Evolutionary conservation across 2,797 vertebrate species (phyloP), one percentile per base, ranked within the genome.

Genomic region (Ataeniobius toweri): DNA sequence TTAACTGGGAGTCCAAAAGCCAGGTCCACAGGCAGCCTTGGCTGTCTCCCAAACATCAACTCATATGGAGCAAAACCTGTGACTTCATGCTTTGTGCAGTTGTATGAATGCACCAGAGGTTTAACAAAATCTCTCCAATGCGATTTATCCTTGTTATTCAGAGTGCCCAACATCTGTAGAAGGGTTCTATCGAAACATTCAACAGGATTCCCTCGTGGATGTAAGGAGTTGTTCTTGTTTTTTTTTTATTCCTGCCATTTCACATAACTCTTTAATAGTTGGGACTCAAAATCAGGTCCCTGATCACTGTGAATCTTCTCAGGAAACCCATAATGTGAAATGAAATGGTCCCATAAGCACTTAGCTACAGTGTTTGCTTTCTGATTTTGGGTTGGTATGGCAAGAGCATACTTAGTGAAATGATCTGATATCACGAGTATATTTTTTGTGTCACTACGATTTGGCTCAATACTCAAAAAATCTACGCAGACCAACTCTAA

Each of bases 261-360:
- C 12, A 68, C 79, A 86, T 5, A 83, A 59, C 13, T 83, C 79
- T 10, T 73, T 77, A 6, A 86, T 84, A 3, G 16, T 7, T 6
- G 1, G 0, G 68, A 83, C 13, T 86, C 78, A 22, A 86, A 86
- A 10, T 83, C 81, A 0, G 72, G 81, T 2, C 78, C 81, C 41
- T 80, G 77, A 26, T 69, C 67, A 1, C 39, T 46, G 20, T 69
- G 67, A 3, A 69, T 22, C 3, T 1, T 7, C 20, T 69, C 41
- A 24, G 67, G 39, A 10, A 69, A 24, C 1, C 67, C 67, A 69
- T 46, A 67, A 20, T 41, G 39, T 20, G 36, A 41, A 18, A 67
- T 41, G 20, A 41, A 67, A 13, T 68, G 3, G 6, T 44, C 65
- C 20, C 39, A 44, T 1, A 63, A 28, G 28, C 6, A 3, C 28